A percentile compares a stretch with the other conserved stretches of the same genome.
phyloP scores from a whole-genome alignment of 2,113 vertebrate genomes.

The Entomyzon cyanotis region DNA sequence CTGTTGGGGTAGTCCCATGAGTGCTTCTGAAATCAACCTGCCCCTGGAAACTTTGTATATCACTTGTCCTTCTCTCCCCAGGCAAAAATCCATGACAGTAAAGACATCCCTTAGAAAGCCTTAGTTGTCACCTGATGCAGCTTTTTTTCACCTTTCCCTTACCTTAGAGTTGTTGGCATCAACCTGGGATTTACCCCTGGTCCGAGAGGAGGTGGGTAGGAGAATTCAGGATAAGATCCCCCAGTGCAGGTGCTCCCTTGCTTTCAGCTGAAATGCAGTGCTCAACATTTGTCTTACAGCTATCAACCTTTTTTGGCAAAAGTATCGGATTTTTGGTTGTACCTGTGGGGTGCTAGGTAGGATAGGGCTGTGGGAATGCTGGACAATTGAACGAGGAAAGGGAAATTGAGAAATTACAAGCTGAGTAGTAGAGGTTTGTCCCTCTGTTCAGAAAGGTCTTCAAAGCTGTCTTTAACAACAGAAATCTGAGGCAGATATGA shows the following conservation, averaged over 20 bases:
- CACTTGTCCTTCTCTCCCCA: not conserved
- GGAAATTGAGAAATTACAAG: not conserved
- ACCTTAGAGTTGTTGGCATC: not conserved
- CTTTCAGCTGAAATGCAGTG: not conserved
- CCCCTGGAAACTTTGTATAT: not conserved
- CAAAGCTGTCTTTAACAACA: not conserved
- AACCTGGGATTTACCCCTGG: not conserved
- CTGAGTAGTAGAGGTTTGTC: not conserved
- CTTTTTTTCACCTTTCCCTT: not conserved
- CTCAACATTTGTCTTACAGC: not conserved
- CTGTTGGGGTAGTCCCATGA: not conserved
- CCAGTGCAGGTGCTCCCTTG: not conserved
- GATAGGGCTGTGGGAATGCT: not conserved
- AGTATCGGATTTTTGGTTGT: not conserved
- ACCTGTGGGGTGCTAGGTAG: not conserved
- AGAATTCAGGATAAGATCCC: not conserved
- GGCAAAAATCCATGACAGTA: not conserved
- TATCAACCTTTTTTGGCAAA: not conserved
- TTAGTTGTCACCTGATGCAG: rapidly evolving
- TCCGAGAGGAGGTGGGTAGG: not conserved
- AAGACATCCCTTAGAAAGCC: not conserved
- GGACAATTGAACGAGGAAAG: not conserved
- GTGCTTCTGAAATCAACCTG: not conserved
- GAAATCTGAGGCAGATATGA: conserved; percentile 16
- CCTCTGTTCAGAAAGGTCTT: not conserved